Conservation (phyloP, 2,888 invertebrate genomes). For the Phyto melanocephala region DNA sequence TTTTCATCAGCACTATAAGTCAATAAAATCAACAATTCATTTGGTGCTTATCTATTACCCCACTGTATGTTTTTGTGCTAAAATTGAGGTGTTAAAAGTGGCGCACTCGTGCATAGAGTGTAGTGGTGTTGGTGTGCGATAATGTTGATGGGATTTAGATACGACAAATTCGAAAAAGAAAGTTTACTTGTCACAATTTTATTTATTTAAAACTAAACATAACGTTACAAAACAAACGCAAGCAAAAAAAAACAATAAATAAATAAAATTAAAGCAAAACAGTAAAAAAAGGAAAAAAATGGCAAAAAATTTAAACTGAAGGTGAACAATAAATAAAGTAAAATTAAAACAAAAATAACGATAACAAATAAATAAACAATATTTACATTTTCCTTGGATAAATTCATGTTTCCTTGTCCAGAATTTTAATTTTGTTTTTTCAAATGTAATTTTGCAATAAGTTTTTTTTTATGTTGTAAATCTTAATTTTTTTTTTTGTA, state of each 20-base stretch:
- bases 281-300: background rate
- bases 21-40: too few species aligned
- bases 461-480: background rate
- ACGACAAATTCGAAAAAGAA: constrained; percentile 27
- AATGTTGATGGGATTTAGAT: background rate
- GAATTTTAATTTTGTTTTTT: constrained; percentile 12
- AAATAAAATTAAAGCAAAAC: constrained; percentile 23
- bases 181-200: constrained; percentile 27
- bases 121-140: background rate
- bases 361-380: constrained; percentile 55
- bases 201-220: constrained; percentile 48
- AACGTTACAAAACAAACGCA: background rate
- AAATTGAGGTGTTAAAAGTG: constrained; percentile 22
- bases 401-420: constrained; percentile 65
- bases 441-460: constrained; percentile 14
- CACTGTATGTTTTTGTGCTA: background rate
- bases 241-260: background rate
- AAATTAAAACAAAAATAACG: constrained; percentile 13
- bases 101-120: background rate
- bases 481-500: constrained; percentile 1
- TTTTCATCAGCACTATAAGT: too few species aligned
- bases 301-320: constrained; percentile 48
- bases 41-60: too few species aligned
- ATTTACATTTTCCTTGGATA: constrained; percentile 67
- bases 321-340: constrained; percentile 51